Conservation (phyloP, 1,140 invertebrate species). For the Hyles vespertilio region DNA sequence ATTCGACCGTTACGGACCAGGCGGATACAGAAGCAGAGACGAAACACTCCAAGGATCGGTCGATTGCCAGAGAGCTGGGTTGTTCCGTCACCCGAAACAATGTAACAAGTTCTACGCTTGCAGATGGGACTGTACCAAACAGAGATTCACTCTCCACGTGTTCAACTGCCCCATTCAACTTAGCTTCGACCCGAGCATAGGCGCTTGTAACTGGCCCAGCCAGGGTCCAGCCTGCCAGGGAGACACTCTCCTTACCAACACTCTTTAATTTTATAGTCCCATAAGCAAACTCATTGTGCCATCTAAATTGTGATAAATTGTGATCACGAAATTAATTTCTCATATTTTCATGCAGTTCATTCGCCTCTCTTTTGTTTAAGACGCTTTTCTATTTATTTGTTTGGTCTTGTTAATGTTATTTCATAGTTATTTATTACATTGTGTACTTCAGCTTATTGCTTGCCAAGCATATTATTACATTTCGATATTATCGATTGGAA, state of each 20-base stretch:
- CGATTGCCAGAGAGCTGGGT: constrained; percentile 85
- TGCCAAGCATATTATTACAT: constrained; percentile 37
- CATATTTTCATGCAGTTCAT: constrained; percentile 20
- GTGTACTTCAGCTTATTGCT: constrained; percentile 46
- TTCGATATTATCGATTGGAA: constrained; percentile 43
- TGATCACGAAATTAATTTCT: constrained; percentile 45
- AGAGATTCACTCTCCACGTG: constrained; percentile 85
- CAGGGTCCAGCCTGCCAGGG: constrained; percentile 86
- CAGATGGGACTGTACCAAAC: constrained; percentile 88
- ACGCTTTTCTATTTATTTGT: constrained; percentile 65
- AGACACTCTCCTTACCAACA: constrained; percentile 80
- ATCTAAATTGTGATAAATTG: constrained; percentile 67
- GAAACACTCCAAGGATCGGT: constrained; percentile 79
- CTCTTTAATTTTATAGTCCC: constrained; percentile 39
- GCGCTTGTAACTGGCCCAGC: constrained; percentile 90
- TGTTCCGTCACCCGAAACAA: constrained; percentile 88
- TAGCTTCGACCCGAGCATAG: constrained; percentile 84
- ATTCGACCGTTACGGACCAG: constrained; percentile 76
- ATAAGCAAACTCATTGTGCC: constrained; percentile 53
- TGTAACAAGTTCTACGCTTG: constrained; percentile 92
- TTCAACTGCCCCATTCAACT: constrained; percentile 90
- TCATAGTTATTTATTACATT: constrained; percentile 67
- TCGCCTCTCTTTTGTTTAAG: constrained; percentile 39
- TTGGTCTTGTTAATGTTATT: constrained; percentile 66
- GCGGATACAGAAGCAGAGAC: constrained; percentile 72